A percentile compares a stretch with the other conserved stretches of the same genome.
Conservation (phyloP, 2,888 invertebrate species). For the Dryobota labecula region DNA sequence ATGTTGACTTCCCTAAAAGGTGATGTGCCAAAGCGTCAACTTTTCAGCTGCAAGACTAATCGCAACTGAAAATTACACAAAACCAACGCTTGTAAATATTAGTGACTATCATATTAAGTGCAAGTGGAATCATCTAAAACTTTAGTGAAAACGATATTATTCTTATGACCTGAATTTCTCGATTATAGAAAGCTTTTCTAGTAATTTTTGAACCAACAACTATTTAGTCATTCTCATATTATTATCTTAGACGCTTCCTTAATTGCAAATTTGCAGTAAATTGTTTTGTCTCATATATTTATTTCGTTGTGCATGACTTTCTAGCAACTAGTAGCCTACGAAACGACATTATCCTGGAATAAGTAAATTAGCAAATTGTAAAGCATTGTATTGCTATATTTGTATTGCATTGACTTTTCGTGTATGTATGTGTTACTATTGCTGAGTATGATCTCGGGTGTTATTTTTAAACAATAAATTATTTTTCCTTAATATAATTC, state of each 20-base stretch:
- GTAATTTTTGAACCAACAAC: conserved; percentile 34
- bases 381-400: conserved; percentile 38
- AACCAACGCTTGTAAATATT: conserved; percentile 52
- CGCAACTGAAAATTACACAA: conserved; percentile 29
- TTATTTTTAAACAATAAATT: conserved; percentile 82
- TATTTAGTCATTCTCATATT: conserved; percentile 31
- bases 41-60: conserved; percentile 16
- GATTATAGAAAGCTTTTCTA: conserved; percentile 38
- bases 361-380: conserved; percentile 58
- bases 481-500: conserved; percentile 75
- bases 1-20: conserved; percentile 86
- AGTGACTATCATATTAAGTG: conserved; percentile 57
- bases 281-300: conserved; percentile 77
- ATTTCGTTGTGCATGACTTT: conserved; percentile 78
- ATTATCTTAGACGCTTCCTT: conserved; percentile 25
- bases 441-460: conserved; percentile 84
- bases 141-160: conserved; percentile 38
- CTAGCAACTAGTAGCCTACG: conserved; percentile 71
- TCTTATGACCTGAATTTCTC: conserved; percentile 49
- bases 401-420: conserved; percentile 61
- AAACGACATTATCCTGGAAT: conserved; percentile 41
- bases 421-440: conserved; percentile 75
- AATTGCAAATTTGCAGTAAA: conserved; percentile 56
- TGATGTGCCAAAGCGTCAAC: conserved; percentile 70
- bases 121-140: conserved; percentile 51